Base-by-base conservation (phyloP, 2,797 vertebrate species). In the Aeoliscus strigatus region DNA sequence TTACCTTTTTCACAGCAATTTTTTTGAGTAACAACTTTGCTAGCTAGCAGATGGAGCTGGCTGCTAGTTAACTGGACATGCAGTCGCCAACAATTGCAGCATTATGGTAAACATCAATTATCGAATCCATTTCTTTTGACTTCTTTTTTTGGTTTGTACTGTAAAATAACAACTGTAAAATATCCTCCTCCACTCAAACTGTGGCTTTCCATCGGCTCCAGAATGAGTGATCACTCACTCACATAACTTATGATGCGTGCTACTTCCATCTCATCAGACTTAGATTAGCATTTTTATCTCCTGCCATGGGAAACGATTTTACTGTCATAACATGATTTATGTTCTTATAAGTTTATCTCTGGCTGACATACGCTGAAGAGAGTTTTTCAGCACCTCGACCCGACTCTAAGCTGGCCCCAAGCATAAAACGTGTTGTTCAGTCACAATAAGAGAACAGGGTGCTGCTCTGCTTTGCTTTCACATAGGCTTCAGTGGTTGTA, bases 201-300 rank as follows among this genome's bases (percentile, higher is more conserved):
- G 24, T 8, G 9, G 8, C 24, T 60, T 49, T 44, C 25, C 34
- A 33, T 39, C 0, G 4, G 17, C 58, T 47, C 38, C 35, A 2
- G 3, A 6, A 15, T 52, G 2, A 43, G 47, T 27, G 26, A 40
- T 66, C 45, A 50, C 12, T 25, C 4, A 23, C 21, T 23, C 21
- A 0, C 0, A 39, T 23, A 45, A 29, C 14, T 44, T 42, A 32
- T 35, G 32, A 13, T 45, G 46, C 48, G 54, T 42, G 33, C 35
- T 21, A 60, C 54, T 61, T 55, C 36, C 73, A 64, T 66, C 30
- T 60, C 57, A 49, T 52, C 34, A 39, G n/a, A 10, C 21, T 14
- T 21, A 29, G 11, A 73, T 73, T 65, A 50, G 39, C 66, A 60
- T 66, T 66, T 67, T 55, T 27, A 39, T 39, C 25, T 41, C 35